Evolutionary conservation across 2,888 invertebrate genomes (phyloP).

Genomic region (Protonemura montana): DNA sequence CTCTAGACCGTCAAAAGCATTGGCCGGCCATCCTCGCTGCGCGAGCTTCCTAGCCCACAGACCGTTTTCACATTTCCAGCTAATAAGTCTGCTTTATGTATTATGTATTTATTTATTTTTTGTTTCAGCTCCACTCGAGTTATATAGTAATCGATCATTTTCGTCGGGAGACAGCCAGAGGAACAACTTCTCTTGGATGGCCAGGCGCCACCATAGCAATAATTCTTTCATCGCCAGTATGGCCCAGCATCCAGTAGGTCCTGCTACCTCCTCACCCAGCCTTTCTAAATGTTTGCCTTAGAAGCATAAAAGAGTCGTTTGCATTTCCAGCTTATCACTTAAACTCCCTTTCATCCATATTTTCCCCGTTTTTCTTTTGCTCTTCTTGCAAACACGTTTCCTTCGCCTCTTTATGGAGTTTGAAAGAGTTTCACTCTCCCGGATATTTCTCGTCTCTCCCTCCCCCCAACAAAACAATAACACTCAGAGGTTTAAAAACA

Average conservation of each 20-base stretch:
- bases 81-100: neutral
- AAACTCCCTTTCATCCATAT: constrained; percentile 15
- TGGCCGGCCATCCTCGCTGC: neutral
- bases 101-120: constrained; percentile 15
- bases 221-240: constrained; percentile 19
- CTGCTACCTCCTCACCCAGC: neutral
- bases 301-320: constrained; percentile 22
- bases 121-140: constrained; percentile 16
- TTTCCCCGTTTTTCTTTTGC: constrained; percentile 1
- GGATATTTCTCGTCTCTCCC: neutral
- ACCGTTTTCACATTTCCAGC: neutral
- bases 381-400: neutral
- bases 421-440: neutral
- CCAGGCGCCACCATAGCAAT: constrained; percentile 9
- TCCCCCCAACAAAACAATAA: constrained; percentile 21
- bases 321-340: constrained; percentile 12
- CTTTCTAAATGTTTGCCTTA: constrained; percentile 17
- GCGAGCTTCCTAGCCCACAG: neutral
- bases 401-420: constrained; percentile 7
- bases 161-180: neutral
- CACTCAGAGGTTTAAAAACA: constrained; percentile 41
- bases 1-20: neutral
- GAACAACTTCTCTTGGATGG: constrained; percentile 24
- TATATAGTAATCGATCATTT: constrained; percentile 30
- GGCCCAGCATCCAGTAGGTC: neutral